Base-by-base conservation (phyloP, 2,888 invertebrate species). In the Heterodera filipjevi region DNA sequence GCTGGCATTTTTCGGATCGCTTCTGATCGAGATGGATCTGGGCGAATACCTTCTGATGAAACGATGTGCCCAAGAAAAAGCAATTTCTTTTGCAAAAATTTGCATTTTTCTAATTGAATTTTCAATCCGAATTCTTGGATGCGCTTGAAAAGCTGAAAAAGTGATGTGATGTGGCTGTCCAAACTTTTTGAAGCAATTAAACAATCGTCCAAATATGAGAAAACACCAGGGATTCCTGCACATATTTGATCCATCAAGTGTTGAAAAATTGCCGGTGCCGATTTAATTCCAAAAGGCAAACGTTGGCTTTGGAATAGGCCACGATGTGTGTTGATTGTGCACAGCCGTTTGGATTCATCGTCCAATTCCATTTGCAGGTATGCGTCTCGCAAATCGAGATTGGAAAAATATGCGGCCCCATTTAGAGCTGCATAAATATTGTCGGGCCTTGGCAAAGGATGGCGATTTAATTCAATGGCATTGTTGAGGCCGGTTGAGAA, bases 211-310 rank as follows among this genome's bases (percentile, higher is more conserved):
- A 85, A 68, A 74, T 85, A 85, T 2, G 78, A 74, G 16, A 75
- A 66, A 5, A 74, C 79, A 14, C 81, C 79, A 0, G 78, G 22
- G 12, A 85, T 35, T 27, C 81, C 84, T 2, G 76, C 30, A 0
- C 82, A 32, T 81, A 84, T 79, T 19, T 73, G 71, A 59, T 85
- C 84, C 80, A 85, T 83, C 6, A 81, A 44, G 30, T 71, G 59
- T 68, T 86, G 86, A 66, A 86, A 85, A 16, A 85, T 84, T 0
- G 72, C 73, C 14, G 86, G 86, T 1, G 83, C 86, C 8, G 82
- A 78, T 32, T 80, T 81, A 0, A 85, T 73, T 39, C 86, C 86
- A 59, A 86, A 86, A 1, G 84, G 81, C 16, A 86, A 53, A 19
- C 85, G 35, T 44, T 84, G 76, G 70, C 81, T 85, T 35, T 76